phyloP scores from a whole-genome alignment of 2,797 vertebrate species.

The Megalops cyprinoides region DNA sequence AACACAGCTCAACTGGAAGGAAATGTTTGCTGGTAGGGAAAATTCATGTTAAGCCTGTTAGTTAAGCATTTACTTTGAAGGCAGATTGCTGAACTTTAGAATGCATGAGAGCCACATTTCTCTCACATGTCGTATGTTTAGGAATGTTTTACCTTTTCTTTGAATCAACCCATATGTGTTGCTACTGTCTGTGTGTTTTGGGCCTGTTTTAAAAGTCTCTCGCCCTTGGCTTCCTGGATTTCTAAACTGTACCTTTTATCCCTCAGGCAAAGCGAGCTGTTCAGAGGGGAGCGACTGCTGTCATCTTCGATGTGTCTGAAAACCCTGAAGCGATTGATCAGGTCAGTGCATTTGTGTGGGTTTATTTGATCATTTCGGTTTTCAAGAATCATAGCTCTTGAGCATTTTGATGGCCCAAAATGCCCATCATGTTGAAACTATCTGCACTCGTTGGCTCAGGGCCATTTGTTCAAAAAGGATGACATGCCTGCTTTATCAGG shows the following conservation, averaged over 20 bases:
- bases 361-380: background rate
- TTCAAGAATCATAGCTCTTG: background rate
- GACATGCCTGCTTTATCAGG: background rate
- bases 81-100: no score
- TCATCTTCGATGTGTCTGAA: conserved; percentile 98
- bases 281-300: conserved; percentile 94
- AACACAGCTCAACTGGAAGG: background rate
- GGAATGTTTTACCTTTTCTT: no score
- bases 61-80: no score
- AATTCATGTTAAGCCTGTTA: no score
- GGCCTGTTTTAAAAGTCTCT: background rate
- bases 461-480: background rate
- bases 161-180: no score
- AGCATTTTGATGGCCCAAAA: background rate
- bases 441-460: background rate
- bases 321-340: conserved; percentile 98
- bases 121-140: no score
- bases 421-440: background rate
- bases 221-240: conserved; percentile 40
- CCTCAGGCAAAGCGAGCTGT: conserved; percentile 93
- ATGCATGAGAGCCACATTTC: no score
- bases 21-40: no score
- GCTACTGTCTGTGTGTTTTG: background rate
- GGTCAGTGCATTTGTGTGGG: conserved; percentile 64
- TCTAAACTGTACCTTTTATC: conserved; percentile 44